Evolutionary conservation across 2,113 vertebrate species (phyloP), one percentile per base, ranked within the genome.

Genomic region (Dryoscopus gambensis): DNA sequence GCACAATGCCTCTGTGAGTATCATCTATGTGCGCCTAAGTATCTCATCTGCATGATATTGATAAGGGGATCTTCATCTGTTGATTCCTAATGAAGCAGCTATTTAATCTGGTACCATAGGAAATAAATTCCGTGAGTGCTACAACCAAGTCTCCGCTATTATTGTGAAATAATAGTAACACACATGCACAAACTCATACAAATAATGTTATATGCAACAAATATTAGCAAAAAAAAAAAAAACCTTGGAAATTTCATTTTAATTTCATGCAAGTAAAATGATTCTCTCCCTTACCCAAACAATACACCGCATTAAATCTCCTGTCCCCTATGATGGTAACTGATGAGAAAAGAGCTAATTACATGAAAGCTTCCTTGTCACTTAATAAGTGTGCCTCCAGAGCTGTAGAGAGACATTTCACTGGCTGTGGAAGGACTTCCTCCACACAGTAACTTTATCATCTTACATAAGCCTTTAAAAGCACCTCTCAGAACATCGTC

Each of bases 81-180:
- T 93, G 52, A 57, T 95, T 83, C 44, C 68, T 78, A 95, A 76
- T 44, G 68, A 92, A 86, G 73, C 18, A 74, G 55, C 78, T 95
- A 83, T 86, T 94, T 97, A 96, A 94, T 71, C 23, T 91, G 24
- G 25, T 95, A 78, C 80, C 59, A 65, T 63, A 59, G 47, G 60
- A 95, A 95, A 93, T 82, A 96, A 95, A 96, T 63, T 78, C 59
- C 16, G 33, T 75, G 82, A 94, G 62, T 67, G 28, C 30, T 64
- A 62, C 94, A 95, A 96, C 67, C 25, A 69, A 87, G 67, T 91
- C 60, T 95, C 81, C 88, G 89, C 20, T 74, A 84, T 91, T 96
- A 94, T 39, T 30, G 11, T 91, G 88, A 97, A 97, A 96, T 94
- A 93, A 86, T 83, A 93, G 87, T 18, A 96, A 90, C 27, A 88